Base-by-base conservation (phyloP, 64 coral and sea anemone species). In the Montipora foliosa region DNA sequence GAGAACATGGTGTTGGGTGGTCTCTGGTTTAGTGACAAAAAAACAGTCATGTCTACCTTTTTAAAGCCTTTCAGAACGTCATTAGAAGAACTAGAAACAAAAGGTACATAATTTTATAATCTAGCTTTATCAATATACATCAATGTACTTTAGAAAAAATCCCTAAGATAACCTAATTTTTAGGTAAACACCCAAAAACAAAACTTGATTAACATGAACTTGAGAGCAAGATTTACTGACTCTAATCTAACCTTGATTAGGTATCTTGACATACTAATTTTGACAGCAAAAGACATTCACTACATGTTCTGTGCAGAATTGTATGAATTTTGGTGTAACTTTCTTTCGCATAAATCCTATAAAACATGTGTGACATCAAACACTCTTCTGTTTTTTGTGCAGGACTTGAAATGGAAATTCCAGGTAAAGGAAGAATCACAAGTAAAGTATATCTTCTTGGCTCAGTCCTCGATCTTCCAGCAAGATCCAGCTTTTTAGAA, bases 241-340 rank as follows among this genome's bases (percentile, higher is more conserved):
- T 66, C 61, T 66, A 66, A 66, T 66, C 61, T 66, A 66, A 66
- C 61, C 61, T 66, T 66, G 61, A 66, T 66, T 66, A 66, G 15
- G 11, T 66, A 66, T 66, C 61, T 66, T 66, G 61, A 66, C 61
- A 66, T 66, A 66, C 8, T 66, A 66, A 66, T 66, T 66, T 66
- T 66, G 61, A 66, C 61, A 14, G 61, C 61, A 66, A 66, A 66
- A 66, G 61, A 66, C 61, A 66, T 66, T 13, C 61, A 66, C 5
- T 66, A 66, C 61, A 66, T 66, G 61, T 66, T 66, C 61, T 66
- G 61, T 66, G 61, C 61, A 66, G 61, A 66, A 66, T 66, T 66
- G 61, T 66, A 66, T 66, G 61, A 66, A 66, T 66, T 66, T 66
- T 66, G 61, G 61, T 66, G 61, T 66, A 66, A 66, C 61, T 66